Conservation (phyloP, 2,888 invertebrate genomes). For the Lycocerus yunnanus region DNA sequence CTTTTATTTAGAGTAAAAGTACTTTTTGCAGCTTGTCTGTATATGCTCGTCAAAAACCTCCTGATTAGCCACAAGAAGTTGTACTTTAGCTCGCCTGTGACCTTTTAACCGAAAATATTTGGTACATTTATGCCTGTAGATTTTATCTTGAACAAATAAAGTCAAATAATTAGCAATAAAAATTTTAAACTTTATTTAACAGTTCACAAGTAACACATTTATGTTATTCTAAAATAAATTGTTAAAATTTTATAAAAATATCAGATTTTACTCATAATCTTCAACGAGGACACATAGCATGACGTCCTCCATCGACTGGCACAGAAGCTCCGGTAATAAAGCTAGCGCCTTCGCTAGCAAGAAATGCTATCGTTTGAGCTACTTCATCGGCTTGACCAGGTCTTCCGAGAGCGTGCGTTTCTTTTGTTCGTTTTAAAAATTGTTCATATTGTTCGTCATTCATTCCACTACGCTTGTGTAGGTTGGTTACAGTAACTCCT, state of each 20-base stretch:
- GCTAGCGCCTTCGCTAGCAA: conserved; percentile 86
- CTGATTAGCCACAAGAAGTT: no score
- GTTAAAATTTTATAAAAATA: neutral
- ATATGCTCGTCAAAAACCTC: no score
- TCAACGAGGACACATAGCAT: conserved; percentile 92
- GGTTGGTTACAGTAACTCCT: conserved; percentile 87
- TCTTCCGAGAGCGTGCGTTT: conserved; percentile 90
- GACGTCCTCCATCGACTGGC: conserved; percentile 93
- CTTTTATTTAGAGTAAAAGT: no score
- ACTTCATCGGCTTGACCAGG: conserved; percentile 85
- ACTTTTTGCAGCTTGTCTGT: no score
- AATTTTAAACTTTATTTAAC: neutral
- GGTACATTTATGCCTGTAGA: neutral
- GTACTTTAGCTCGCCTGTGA: no score
- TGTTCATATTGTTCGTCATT: conserved; percentile 77
- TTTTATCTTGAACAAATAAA: neutral
- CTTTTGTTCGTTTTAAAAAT: conserved; percentile 83
- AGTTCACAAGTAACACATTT: neutral
- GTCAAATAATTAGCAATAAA: no score
- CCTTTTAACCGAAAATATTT: no score
- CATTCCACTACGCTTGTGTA: conserved; percentile 88
- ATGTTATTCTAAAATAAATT: neutral
- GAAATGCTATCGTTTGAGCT: conserved; percentile 86
- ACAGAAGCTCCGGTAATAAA: conserved; percentile 90
- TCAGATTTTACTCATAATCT: neutral